Conservation (phyloP, 1,140 invertebrate species). For the Psix sp. region DNA sequence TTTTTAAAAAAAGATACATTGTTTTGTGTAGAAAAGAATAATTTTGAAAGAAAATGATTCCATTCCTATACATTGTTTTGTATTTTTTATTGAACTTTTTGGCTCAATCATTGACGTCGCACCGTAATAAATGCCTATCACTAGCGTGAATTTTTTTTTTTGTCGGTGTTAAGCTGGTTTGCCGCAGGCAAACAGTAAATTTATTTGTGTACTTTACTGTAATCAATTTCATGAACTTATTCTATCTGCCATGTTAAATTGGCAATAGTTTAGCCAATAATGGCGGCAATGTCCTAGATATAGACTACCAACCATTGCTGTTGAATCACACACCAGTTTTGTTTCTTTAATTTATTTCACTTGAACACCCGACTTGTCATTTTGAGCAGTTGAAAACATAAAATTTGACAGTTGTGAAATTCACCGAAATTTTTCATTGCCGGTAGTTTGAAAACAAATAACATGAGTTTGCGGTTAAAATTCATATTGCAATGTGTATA, state of each 20-base stretch:
- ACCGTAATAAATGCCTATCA: too few species aligned
- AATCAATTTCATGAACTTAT: conserved; percentile 44
- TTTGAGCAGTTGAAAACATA: not conserved
- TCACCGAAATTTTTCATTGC: not conserved
- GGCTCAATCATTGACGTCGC: too few species aligned
- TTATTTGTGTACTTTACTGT: conserved; percentile 17
- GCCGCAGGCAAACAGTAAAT: conserved; percentile 26
- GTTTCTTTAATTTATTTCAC: conserved; percentile 22
- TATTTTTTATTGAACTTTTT: too few species aligned
- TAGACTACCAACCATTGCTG: conserved; percentile 22
- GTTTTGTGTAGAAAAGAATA: too few species aligned
- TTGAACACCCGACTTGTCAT: too few species aligned
- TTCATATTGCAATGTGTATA: too few species aligned
- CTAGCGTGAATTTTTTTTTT: too few species aligned
- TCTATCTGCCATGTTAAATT: conserved; percentile 40
- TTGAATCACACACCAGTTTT: conserved; percentile 24
- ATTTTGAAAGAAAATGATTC: too few species aligned
- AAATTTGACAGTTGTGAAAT: not conserved
- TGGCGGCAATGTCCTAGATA: conserved; percentile 34
- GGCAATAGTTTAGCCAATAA: conserved; percentile 45
- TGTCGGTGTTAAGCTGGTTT: not conserved
- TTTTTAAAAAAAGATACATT: too few species aligned
- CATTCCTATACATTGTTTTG: too few species aligned
- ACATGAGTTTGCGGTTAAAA: too few species aligned
- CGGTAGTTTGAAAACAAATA: too few species aligned